phyloP scores from a whole-genome alignment of 2,113 vertebrate species.

The Nibea coibor region DNA sequence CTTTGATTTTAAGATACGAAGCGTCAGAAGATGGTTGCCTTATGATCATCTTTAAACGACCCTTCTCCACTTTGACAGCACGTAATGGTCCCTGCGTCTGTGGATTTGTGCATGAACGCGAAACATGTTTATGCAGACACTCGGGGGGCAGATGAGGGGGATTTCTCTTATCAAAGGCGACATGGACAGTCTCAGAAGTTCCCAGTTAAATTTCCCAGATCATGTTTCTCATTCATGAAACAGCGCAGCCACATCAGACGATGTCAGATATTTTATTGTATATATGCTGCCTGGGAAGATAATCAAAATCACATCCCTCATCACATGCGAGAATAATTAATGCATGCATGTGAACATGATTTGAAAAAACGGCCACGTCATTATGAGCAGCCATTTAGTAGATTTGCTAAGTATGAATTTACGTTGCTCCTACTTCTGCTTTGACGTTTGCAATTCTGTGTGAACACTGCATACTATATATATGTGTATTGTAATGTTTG shows the following conservation, averaged over 20 bases:
- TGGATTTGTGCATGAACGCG: not conserved
- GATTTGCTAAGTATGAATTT: not conserved
- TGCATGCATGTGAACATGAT: not conserved
- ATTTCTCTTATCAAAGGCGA: constrained; percentile 56
- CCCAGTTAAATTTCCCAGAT: constrained; percentile 32
- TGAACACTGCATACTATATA: not conserved
- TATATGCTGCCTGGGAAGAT: constrained; percentile 1
- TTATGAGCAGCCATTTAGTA: not conserved
- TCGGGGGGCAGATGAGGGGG: constrained; percentile 32
- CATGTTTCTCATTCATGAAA: constrained; percentile 32
- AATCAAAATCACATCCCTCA: not conserved
- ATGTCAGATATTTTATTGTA: not conserved
- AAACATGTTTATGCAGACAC: constrained; percentile 38
- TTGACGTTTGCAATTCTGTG: not conserved
- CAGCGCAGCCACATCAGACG: constrained; percentile 2
- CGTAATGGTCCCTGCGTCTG: not conserved
- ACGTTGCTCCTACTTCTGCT: not conserved
- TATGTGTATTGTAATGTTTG: constrained; percentile 4
- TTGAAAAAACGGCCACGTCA: not conserved
- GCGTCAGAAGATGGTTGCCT: not conserved
- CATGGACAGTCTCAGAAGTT: constrained; percentile 31
- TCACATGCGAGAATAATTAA: not conserved
- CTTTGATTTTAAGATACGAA: constrained; percentile 22
- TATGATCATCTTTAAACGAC: constrained; percentile 20
- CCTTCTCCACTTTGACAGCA: constrained; percentile 24